Evolutionary conservation across 2,888 invertebrate species (phyloP).

Genomic region (Orthosia incerta): DNA sequence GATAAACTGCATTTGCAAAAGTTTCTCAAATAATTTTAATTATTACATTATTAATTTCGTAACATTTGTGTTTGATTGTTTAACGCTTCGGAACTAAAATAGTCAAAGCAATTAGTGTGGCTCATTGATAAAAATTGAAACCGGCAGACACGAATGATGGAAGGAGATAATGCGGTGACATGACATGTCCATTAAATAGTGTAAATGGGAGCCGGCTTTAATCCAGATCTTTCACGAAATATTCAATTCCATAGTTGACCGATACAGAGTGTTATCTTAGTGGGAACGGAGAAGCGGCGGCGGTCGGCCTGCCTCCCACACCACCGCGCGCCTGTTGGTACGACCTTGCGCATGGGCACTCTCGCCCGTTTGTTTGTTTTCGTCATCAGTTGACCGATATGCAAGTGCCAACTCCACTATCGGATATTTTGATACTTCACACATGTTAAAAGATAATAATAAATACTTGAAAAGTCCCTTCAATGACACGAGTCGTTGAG

Average conservation of each 20-base stretch:
- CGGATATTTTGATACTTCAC: slow-evolving; percentile 20
- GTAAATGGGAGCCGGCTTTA: background rate
- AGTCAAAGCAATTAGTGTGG: background rate
- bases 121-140: background rate
- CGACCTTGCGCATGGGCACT: slow-evolving; percentile 68
- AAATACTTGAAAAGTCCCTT: slow-evolving; percentile 13
- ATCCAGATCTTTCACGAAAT: slow-evolving; percentile 11
- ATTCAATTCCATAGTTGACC: slow-evolving; percentile 15
- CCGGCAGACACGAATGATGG: background rate
- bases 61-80: slow-evolving; percentile 5
- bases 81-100: background rate
- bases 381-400: slow-evolving; percentile 48
- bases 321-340: slow-evolving; percentile 1
- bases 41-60: slow-evolving; percentile 18
- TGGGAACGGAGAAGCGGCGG: slow-evolving; percentile 34
- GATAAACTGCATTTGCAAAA: slow-evolving; percentile 3
- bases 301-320: background rate
- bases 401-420: slow-evolving; percentile 46
- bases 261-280: slow-evolving; percentile 9
- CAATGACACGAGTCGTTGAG: slow-evolving; percentile 9
- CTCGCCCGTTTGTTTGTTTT: slow-evolving; percentile 53
- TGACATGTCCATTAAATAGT: background rate
- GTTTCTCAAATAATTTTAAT: slow-evolving; percentile 8
- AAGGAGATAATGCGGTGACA: background rate
- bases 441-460: slow-evolving; percentile 8